Conservation (phyloP, 92 coral and sea anemone genomes). For the Actinostola sp. region DNA sequence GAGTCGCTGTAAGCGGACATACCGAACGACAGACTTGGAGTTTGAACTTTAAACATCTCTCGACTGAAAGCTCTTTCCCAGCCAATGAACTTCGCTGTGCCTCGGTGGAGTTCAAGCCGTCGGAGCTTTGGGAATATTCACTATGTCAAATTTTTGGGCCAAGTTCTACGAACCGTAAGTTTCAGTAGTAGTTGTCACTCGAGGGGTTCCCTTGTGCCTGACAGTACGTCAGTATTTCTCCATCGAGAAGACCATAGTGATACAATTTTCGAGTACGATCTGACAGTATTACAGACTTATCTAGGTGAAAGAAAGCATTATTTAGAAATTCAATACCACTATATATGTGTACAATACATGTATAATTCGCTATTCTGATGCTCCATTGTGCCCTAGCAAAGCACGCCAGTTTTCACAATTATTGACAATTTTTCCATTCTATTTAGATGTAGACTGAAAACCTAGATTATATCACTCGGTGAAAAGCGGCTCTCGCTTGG, state of each 20-base stretch:
- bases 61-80: slow-evolving; percentile 2
- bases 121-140: slow-evolving; percentile 9
- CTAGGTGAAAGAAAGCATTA: not conserved
- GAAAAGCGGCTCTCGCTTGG: not conserved
- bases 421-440: too few relatives aligned
- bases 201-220: not conserved
- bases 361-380: not conserved
- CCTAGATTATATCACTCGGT: too few relatives aligned
- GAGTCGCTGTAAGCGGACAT: slow-evolving; percentile 1
- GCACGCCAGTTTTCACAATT: too few relatives aligned
- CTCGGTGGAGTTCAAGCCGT: slow-evolving; percentile 2
- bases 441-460: too few relatives aligned
- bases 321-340: too few relatives aligned
- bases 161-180: slow-evolving; percentile 82
- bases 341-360: not conserved
- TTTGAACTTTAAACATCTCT: not conserved
- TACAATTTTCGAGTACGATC: not conserved
- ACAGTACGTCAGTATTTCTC: not conserved
- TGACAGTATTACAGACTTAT: not conserved
- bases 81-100: slow-evolving; percentile 17
- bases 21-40: slow-evolving; percentile 3
- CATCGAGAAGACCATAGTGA: not conserved
- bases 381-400: too few relatives aligned
- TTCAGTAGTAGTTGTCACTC: not conserved
- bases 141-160: slow-evolving; percentile 83